These are phyloP conservation scores for Anthophora plumipes DNA, from an alignment of 2,888 invertebrate genomes.

Conservation along the genomic window DNA sequence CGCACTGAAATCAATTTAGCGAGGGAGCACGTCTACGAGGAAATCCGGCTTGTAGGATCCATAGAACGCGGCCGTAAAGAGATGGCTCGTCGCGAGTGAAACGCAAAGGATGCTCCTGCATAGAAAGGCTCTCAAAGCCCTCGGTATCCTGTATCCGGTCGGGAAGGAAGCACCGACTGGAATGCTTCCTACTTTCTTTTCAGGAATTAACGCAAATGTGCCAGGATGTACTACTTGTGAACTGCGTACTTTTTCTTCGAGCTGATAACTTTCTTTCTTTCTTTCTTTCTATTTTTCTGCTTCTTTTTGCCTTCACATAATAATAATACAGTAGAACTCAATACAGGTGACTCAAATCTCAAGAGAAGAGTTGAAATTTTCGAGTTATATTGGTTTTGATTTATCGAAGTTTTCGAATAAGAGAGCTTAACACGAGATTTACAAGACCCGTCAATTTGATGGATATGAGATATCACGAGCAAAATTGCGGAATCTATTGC, in stretches of 20 bases:
- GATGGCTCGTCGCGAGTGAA: constrained; percentile 43
- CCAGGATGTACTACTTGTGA: constrained; percentile 7
- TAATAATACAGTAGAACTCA: too few species aligned
- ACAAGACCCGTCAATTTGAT: too few species aligned
- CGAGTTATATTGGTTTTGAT: too few species aligned
- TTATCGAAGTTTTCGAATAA: too few species aligned
- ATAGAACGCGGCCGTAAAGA: constrained; percentile 80
- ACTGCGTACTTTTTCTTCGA: constrained; percentile 10
- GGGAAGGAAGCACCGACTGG: constrained; percentile 39
- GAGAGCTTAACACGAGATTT: too few species aligned
- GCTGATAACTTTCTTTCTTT: neutral
- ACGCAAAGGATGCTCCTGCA: constrained; percentile 59
- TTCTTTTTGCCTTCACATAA: too few species aligned
- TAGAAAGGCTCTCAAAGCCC: constrained; percentile 70
- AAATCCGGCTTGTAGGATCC: constrained; percentile 82
- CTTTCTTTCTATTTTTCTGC: too few species aligned
- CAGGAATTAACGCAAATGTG: constrained; percentile 59
- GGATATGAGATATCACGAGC: too few species aligned
- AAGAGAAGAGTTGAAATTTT: too few species aligned
- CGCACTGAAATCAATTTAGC: constrained; percentile 78
- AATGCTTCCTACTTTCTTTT: constrained; percentile 52
- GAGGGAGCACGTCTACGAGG: constrained; percentile 73
- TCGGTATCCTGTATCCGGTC: constrained; percentile 69
- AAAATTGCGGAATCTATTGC: too few species aligned
- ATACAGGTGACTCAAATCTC: too few species aligned